Evolutionary conservation across 2,888 invertebrate genomes (phyloP), one percentile per base, ranked within the genome.

Genomic region (Teleiodes luculella): DNA sequence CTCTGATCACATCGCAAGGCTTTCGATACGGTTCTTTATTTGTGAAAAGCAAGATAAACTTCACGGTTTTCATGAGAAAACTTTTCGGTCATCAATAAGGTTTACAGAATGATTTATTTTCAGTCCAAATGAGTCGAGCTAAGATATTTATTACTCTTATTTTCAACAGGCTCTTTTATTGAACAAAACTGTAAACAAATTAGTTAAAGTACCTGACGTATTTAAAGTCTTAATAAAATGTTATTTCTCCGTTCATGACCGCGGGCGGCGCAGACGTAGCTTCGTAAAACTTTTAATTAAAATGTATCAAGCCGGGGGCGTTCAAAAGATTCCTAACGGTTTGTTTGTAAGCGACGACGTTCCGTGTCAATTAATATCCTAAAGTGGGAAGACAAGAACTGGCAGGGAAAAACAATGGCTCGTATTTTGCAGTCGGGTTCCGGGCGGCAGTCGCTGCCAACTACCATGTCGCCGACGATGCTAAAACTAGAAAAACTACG

Each of bases 251-350:
- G 68, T 75, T 77, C 71, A 73, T 71, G 72, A 72, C 68, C 65
- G 64, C 66, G 65, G 66, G 54, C 69, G 64, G 66, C 71, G 71
- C 74, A 72, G 74, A 76, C 74, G 74, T 72, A 75, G 72, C 72
- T 74, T 68, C 63, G 73, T 72, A 70, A 78, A 86, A 86, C 74
- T 85, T 86, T 86, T 84, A 85, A 86, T 86, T 84, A 84, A 86
- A 86, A 81, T 77, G 80, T 83, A 83, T 81, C 78, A 76, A 78
- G 76, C 63, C 69, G 66, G 67, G 74, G 74, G 74, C 67, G 69
- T 70, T 78, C 64, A 62, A 64, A 74, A 77, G 78, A 82, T 76
- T 80, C 70, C 71, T 76, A 74, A 76, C 72, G 65, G 74, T 77
- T 79, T 79, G 71, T 82, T 78, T 78, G 77, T 73, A 73, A 71